Conservation (phyloP, 2,113 vertebrate genomes). For the Solea senegalensis region DNA sequence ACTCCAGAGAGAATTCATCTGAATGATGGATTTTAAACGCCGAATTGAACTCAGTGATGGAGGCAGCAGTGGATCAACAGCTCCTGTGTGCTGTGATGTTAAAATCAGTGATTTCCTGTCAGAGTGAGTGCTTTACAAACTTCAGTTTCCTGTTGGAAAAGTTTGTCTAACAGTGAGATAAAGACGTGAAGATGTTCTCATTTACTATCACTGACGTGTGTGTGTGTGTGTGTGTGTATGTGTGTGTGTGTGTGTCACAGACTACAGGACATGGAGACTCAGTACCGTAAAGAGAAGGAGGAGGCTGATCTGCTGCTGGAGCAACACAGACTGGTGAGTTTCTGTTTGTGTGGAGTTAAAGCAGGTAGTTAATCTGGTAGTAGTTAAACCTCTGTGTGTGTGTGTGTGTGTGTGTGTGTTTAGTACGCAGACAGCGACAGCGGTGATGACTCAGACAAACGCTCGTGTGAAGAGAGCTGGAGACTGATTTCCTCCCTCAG, state of each 20-base stretch:
- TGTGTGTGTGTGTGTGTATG: not conserved
- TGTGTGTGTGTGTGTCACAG: constrained; percentile 58
- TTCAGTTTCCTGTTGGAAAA: no score
- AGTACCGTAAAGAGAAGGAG: constrained; percentile 90
- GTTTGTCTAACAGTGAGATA: no score
- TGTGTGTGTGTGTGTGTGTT: constrained; percentile 10
- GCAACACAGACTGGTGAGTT: constrained; percentile 88
- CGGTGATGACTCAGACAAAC: constrained; percentile 90
- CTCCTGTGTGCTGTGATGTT: no score
- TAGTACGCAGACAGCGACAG: constrained; percentile 89
- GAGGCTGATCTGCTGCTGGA: constrained; percentile 89
- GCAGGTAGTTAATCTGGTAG: not conserved
- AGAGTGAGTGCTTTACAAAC: no score
- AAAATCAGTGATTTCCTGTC: no score
- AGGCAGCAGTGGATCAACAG: no score
- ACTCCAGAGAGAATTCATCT: no score
- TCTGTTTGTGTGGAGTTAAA: not conserved
- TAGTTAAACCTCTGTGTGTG: not conserved
- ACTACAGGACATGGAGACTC: constrained; percentile 88
- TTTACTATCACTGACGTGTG: not conserved
- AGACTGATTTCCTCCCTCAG: constrained; percentile 88
- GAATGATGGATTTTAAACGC: no score
- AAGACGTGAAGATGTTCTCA: no score
- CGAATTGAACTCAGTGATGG: no score
- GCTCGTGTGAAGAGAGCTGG: constrained; percentile 92